phyloP scores from a whole-genome alignment of 2,888 invertebrate genomes.

The Rhodophaea formosa region DNA sequence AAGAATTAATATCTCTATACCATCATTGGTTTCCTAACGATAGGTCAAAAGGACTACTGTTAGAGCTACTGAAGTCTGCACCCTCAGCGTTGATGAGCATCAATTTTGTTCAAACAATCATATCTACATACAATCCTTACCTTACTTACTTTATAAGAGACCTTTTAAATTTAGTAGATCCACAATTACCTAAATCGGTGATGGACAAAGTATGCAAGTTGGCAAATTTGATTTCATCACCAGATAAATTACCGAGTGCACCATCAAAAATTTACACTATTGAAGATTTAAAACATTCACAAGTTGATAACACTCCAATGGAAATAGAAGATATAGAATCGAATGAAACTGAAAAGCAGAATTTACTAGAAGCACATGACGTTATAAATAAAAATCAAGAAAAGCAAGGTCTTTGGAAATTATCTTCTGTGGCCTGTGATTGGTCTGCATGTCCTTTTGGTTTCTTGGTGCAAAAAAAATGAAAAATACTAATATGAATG shows the following conservation, averaged over 20 bases:
- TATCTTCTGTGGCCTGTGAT: slow-evolving; percentile 45
- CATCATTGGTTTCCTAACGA: slow-evolving; percentile 68
- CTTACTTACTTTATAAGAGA: slow-evolving; percentile 58
- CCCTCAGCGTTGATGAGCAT: slow-evolving; percentile 58
- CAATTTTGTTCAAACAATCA: slow-evolving; percentile 58
- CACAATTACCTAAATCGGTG: slow-evolving; percentile 47
- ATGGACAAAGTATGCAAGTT: slow-evolving; percentile 51
- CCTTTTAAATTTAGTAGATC: slow-evolving; percentile 55
- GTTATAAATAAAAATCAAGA: not conserved
- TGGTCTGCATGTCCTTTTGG: slow-evolving; percentile 79
- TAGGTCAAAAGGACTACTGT: slow-evolving; percentile 46
- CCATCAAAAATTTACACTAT: slow-evolving; percentile 64
- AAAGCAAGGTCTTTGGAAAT: slow-evolving; percentile 53
- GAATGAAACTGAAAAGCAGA: not conserved
- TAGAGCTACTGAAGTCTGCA: slow-evolving; percentile 58
- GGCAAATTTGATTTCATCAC: slow-evolving; percentile 58
- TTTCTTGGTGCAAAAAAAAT: slow-evolving; percentile 68
- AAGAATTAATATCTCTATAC: slow-evolving; percentile 55
- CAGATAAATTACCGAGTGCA: slow-evolving; percentile 42
- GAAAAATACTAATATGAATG: slow-evolving; percentile 28
- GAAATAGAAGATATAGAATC: slow-evolving; percentile 20
- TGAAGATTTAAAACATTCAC: slow-evolving; percentile 55
- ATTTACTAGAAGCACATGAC: not conserved
- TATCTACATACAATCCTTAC: slow-evolving; percentile 63
- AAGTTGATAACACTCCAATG: not conserved